These are phyloP conservation scores for Bos javanicus DNA, from an alignment of 2,113 vertebrate genomes.

Conservation along the genomic window DNA sequence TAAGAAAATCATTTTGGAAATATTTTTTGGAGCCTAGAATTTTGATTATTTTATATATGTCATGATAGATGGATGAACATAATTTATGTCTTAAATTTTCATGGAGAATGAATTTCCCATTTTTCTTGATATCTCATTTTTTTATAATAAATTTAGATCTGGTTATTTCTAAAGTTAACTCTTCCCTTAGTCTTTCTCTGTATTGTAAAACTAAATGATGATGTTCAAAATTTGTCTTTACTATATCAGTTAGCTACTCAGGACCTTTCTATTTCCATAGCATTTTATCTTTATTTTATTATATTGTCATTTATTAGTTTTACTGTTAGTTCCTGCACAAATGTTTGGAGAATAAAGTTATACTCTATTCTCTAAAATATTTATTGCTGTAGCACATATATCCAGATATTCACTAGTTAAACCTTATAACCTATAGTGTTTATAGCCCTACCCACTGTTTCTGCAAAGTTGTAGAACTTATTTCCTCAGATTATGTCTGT, in stretches of 20 bases:
- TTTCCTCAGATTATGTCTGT: background rate
- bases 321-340: background rate
- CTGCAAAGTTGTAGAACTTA: background rate
- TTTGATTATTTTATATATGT: background rate
- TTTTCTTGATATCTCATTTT: slow-evolving; percentile 12
- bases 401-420: background rate
- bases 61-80: background rate
- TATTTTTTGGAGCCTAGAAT: slow-evolving; percentile 10
- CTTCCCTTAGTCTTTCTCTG: background rate
- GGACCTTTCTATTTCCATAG: background rate
- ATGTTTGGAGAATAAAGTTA: background rate
- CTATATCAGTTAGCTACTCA: background rate
- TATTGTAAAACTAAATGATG: background rate
- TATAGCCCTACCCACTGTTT: background rate
- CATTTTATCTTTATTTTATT: background rate
- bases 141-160: background rate
- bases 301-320: background rate
- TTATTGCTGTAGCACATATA: background rate
- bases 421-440: background rate
- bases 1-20: background rate
- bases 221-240: background rate
- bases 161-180: background rate
- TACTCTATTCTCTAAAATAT: background rate
- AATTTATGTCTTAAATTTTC: background rate
- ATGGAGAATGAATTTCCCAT: background rate